These are phyloP conservation scores for Capitella teleta DNA, from an alignment of 1,140 invertebrate species.

Conservation along the genomic window DNA sequence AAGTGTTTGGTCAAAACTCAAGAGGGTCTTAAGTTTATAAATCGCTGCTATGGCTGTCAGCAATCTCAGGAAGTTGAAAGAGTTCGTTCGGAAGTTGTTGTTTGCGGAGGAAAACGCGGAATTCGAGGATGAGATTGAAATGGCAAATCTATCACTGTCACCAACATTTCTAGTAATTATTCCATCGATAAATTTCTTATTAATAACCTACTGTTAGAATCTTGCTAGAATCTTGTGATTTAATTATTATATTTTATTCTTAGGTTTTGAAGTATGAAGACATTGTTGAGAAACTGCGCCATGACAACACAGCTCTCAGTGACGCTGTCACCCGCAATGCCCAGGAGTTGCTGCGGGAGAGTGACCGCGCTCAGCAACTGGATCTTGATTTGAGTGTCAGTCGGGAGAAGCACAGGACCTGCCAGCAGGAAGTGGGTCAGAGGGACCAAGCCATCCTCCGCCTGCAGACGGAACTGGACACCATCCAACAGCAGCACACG, in stretches of 20 bases:
- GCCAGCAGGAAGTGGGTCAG: slow-evolving; percentile 30
- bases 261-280: slow-evolving; percentile 33
- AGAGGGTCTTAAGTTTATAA: no score
- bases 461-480: slow-evolving; percentile 28
- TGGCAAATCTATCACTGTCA: background rate
- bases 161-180: background rate
- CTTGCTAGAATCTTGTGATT: no score
- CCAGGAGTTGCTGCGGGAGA: slow-evolving; percentile 18
- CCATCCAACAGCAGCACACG: slow-evolving; percentile 31
- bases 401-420: slow-evolving; percentile 38
- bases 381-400: slow-evolving; percentile 36
- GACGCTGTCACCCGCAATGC: slow-evolving; percentile 16
- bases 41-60: no score
- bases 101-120: background rate
- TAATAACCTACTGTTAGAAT: background rate
- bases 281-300: slow-evolving; percentile 26
- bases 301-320: slow-evolving; percentile 28
- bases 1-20: no score
- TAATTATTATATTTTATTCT: slow-evolving; percentile 3
- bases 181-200: background rate
- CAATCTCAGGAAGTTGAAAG: no score
- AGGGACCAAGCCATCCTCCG: slow-evolving; percentile 24
- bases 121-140: background rate
- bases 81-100: background rate
- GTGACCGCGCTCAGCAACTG: slow-evolving; percentile 30